Evolutionary conservation across 2,797 vertebrate genomes (phyloP).

Genomic region (Sebastes flavidus): DNA sequence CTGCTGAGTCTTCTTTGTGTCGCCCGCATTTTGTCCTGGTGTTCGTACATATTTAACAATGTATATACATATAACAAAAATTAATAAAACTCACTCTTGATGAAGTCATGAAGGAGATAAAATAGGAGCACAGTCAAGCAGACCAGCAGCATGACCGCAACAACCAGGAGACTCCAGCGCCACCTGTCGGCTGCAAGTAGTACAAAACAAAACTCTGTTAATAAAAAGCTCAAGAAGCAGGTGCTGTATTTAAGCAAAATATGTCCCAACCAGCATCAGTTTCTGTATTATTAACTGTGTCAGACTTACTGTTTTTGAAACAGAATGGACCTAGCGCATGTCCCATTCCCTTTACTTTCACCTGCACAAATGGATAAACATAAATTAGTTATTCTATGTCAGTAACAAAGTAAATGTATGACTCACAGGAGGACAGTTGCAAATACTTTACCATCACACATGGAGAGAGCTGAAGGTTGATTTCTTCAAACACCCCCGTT

Average conservation of each 20-base stretch:
- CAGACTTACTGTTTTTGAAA: constrained; percentile 68
- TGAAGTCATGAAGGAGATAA: constrained; percentile 66
- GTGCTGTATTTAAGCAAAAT: neutral
- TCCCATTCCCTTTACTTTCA: constrained; percentile 72
- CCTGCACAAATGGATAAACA: constrained; percentile 54
- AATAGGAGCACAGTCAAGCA: constrained; percentile 71
- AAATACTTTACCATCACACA: constrained; percentile 87
- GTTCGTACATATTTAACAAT: neutral
- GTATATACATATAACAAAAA: neutral
- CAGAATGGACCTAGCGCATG: constrained; percentile 80
- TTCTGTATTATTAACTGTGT: neutral
- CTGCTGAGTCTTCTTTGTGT: neutral
- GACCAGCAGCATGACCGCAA: constrained; percentile 73
- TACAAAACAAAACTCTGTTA: neutral
- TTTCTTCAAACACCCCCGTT: constrained; percentile 70
- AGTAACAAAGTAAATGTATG: neutral
- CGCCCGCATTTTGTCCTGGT: neutral
- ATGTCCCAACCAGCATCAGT: neutral
- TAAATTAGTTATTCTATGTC: neutral
- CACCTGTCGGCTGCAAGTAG: constrained; percentile 76
- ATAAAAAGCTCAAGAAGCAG: neutral
- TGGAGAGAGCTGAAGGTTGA: constrained; percentile 75
- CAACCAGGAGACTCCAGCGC: constrained; percentile 83
- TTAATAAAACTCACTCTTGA: constrained; percentile 83
- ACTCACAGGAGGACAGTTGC: neutral